Evolutionary conservation across 2,113 vertebrate species (phyloP), one percentile per base, ranked within the genome.

Genomic region (Probosciger aterrimus): DNA sequence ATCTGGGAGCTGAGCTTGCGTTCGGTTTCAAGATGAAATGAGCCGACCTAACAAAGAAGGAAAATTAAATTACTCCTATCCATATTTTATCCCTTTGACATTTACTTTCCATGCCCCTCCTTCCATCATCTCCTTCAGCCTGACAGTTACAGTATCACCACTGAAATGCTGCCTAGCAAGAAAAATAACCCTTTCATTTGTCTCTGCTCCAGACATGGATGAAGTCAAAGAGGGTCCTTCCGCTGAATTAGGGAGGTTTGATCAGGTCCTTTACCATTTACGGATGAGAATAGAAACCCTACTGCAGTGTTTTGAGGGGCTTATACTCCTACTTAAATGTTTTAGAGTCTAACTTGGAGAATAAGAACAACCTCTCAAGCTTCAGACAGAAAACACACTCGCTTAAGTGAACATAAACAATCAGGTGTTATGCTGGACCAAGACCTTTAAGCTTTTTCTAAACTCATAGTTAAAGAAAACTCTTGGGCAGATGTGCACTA

Each of bases 71-170:
- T 82, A 94, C 67, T 76, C 76, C 89, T 97, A 93, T 33, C 63
- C 85, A 88, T 95, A 90, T 71, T 86, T 96, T 95, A 94, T 92
- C 44, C 82, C 64, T 95, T 88, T 92, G 93, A 94, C 76, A 92
- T 97, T 95, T 95, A 57, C 44, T 95, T 82, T 92, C 76, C 63
- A 33, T 85, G 76, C 63, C 43, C 33, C 80, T 88, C 89, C 90
- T 67, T 82, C 92, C 86, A 25, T 70, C 82, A 71, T 70, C 75
- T 95, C 43, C 46, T 84, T 64, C 74, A 52, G 14, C 81, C 76
- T 94, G 84, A 53, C 44, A 92, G 47, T 44, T 70, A 79, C 53
- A 82, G 91, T 74, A 76, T 60, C 92, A 55, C 55, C 44, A 92
- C 44, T 83, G 65, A 97, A 92, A 77, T 60, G 39, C 43, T 64